Base-by-base conservation (phyloP, 2,888 invertebrate genomes). In the Parascotia fuliginaria region DNA sequence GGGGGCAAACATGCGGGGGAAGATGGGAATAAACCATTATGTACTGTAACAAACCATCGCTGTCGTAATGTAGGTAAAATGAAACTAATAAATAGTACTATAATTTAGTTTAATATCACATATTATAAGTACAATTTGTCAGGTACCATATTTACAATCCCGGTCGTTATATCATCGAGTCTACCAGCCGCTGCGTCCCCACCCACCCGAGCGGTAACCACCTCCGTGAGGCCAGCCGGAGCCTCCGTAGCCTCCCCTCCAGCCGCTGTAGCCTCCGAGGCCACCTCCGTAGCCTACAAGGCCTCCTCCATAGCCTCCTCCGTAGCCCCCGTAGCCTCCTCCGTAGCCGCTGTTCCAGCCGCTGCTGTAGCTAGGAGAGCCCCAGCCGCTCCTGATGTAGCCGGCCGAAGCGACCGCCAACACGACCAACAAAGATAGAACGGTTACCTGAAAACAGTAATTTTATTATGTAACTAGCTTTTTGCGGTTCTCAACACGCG, bases 401-500 rank as follows among this genome's bases (percentile, higher is more conserved):
- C 85, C 84, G 0, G 85, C 87, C 0, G 79, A 71, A n/a, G 73
- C 75, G 22, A 65, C 44, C 42, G 79, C 65, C 55, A 81, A 27
- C 37, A 81, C 11, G 16, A 73, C 65, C n/a, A 59, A 47, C 62
- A 86, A 63, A 11, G 74, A 50, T 14, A 68, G 7, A 19, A 66
- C 19, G 31, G 62, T 50, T 2, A 59, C 45, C 77, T 77, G 70
- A 2, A 54, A 47, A 0, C 6, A 1, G 33, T 1, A 32, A 37
- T 4, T 3, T 13, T 7, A 7, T 13, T 33, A 15, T n/a, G n/a
- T n/a, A n/a, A n/a, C n/a, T n/a, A n/a, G n/a, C n/a, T n/a, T n/a
- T n/a, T n/a, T n/a, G n/a, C n/a, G n/a, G n/a, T n/a, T n/a, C n/a
- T n/a, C n/a, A n/a, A n/a, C n/a, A n/a, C n/a, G n/a, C n/a, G n/a